Conservation (phyloP, 2,888 invertebrate species). For the Noctua pronuba region DNA sequence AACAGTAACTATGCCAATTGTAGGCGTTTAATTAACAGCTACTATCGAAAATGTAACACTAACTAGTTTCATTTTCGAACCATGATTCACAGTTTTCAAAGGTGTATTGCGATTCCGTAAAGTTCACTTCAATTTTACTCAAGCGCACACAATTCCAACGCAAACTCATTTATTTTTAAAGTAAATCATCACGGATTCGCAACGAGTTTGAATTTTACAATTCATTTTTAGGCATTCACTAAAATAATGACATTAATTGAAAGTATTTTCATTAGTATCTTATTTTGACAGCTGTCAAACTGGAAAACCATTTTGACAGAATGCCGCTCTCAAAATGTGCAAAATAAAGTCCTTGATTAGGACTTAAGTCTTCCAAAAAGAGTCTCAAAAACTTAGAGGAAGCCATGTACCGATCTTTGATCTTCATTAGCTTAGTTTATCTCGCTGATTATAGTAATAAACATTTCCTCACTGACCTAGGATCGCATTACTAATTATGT, state of each 20-base stretch:
- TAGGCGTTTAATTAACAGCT: conserved; percentile 49
- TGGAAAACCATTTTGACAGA: neutral
- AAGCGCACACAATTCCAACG: neutral
- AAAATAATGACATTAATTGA: neutral
- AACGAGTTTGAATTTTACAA: neutral
- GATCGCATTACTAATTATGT: conserved; percentile 36
- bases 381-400: neutral
- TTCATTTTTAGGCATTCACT: neutral
- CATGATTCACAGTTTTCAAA: conserved; percentile 32
- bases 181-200: neutral
- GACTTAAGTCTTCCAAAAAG: neutral
- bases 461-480: conserved; percentile 30
- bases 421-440: conserved; percentile 13
- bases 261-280: neutral
- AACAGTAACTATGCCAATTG: conserved; percentile 54
- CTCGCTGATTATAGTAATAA: conserved; percentile 6
- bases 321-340: neutral
- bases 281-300: conserved; percentile 26
- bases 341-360: too few relatives aligned
- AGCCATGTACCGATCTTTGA: neutral
- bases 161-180: neutral
- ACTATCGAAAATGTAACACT: conserved; percentile 37
- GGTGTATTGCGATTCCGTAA: neutral
- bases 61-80: conserved; percentile 31
- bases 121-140: neutral